These are phyloP conservation scores for Leptura quadrifasciata DNA, from an alignment of 2,888 invertebrate genomes.

Conservation along the genomic window DNA sequence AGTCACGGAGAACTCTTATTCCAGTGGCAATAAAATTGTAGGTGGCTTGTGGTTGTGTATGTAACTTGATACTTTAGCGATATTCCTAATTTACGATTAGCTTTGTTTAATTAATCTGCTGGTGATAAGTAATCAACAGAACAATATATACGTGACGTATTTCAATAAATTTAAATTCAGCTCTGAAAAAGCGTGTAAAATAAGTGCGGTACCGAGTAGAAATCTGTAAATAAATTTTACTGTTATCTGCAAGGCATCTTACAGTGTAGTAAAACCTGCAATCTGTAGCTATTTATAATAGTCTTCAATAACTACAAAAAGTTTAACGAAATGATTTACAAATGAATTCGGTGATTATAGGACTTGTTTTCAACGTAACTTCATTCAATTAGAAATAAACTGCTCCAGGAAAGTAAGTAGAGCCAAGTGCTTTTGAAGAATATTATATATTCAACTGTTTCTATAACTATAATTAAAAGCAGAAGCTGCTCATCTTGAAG, in stretches of 20 bases:
- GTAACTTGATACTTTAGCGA: conserved; percentile 25
- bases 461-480: no score
- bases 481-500: no score
- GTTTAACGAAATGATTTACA: conserved; percentile 10
- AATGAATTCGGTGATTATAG: conserved; percentile 10
- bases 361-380: not conserved
- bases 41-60: conserved; percentile 6
- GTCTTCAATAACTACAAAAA: not conserved
- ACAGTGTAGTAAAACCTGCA: not conserved
- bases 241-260: not conserved
- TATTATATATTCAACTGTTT: no score
- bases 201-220: not conserved
- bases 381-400: no score
- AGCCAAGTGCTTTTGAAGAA: no score
- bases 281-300: conserved; percentile 23
- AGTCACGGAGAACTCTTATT: not conserved
- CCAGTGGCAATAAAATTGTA: conserved; percentile 10
- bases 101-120: conserved; percentile 13
- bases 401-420: no score
- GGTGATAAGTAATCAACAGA: not conserved
- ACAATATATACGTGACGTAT: conserved; percentile 2
- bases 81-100: conserved; percentile 19
- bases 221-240: not conserved
- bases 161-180: not conserved
- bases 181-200: not conserved